Evolutionary conservation across 2,113 vertebrate genomes (phyloP), one percentile per base, ranked within the genome.

Genomic region (Puffinus mauretanicus): DNA sequence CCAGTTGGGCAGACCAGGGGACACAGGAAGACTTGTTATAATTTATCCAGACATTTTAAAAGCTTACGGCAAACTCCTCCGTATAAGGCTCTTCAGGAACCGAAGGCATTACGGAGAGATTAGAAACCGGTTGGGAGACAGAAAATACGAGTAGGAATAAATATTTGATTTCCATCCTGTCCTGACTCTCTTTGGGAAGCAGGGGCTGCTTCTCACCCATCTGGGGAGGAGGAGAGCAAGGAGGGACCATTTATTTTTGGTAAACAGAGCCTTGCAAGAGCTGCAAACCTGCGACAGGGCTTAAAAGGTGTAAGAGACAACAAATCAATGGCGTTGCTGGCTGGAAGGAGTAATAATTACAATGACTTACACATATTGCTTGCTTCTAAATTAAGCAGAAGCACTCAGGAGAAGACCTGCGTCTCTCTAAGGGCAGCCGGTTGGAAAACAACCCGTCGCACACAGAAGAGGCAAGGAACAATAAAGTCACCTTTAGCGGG

Each of bases 131-230:
- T 30, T 42, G 22, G 22, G 65, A 91, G 83, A 84, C 73, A 66
- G 70, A 94, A 86, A 94, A 92, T 82, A 87, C 70, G 66, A 91
- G 34, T 9, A 95, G 93, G 61, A 88, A 96, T 94, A 94, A 97
- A 94, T 97, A 96, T 95, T 97, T 97, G 10, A 95, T 97, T 91
- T 95, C 70, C 93, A 94, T 89, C 62, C 84, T 97, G 73, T 57
- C 75, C 78, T 67, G 66, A 38, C 19, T 61, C 44, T 79, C 61
- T 72, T 81, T 20, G 9, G 84, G 61, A 84, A 69, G 57, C 30
- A 4, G 21, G 0, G 2, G 81, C 78, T 65, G 30, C 49, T 64
- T 94, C 73, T 89, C 44, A 42, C n/a, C 16, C 7, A 0, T 77
- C 49, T 73, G 29, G 70, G 66, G 70, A 94, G 40, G 52, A 83